These are phyloP conservation scores for Halcyon chelicuti DNA, from an alignment of 2,797 vertebrate species.

Conservation along the genomic window DNA sequence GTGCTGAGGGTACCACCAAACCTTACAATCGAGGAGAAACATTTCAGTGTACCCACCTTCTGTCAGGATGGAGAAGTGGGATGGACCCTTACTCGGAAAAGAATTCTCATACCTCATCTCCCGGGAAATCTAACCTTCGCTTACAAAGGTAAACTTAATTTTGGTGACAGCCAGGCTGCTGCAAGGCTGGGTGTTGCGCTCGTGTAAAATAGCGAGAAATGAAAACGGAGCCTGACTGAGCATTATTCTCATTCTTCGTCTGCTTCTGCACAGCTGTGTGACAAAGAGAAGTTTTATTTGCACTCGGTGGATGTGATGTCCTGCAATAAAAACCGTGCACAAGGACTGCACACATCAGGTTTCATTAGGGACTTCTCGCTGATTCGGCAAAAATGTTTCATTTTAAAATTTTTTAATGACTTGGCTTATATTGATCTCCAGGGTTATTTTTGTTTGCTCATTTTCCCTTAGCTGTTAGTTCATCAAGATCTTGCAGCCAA, in stretches of 20 bases:
- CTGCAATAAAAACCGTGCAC: neutral
- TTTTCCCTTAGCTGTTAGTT: neutral
- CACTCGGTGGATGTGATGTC: neutral
- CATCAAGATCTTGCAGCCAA: neutral
- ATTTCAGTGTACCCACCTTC: neutral
- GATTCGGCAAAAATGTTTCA: neutral
- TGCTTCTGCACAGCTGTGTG: neutral
- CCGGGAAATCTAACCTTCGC: conserved; percentile 5
- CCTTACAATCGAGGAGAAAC: neutral
- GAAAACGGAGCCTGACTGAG: neutral
- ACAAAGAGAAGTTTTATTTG: neutral
- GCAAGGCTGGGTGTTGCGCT: neutral
- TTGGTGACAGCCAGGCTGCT: conserved; percentile 5
- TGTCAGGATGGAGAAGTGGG: neutral
- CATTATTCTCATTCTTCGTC: neutral
- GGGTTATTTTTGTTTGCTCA: neutral
- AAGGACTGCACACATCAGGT: neutral
- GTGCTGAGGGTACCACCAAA: neutral
- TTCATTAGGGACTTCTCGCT: neutral
- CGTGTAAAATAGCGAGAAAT: neutral
- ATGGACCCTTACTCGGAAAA: neutral
- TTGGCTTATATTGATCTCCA: neutral
- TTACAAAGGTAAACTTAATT: neutral
- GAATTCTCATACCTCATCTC: neutral
- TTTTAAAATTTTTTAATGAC: neutral